phyloP scores from a whole-genome alignment of 2,113 vertebrate species.

The Accipiter virgatus region DNA sequence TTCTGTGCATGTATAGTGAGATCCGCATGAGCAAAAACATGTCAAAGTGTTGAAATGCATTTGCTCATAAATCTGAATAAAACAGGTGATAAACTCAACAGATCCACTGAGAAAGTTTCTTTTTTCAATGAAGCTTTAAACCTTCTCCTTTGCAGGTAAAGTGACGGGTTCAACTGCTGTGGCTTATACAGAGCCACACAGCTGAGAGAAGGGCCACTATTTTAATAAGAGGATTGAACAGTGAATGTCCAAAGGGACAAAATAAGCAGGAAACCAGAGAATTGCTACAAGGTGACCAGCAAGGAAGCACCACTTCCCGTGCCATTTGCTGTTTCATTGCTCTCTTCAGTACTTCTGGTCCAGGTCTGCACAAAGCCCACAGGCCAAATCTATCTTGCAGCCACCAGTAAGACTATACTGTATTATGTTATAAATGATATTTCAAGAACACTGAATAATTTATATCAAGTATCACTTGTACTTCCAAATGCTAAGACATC shows the following conservation, averaged over 20 bases:
- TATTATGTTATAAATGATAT: conserved; percentile 48
- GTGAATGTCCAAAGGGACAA: not conserved
- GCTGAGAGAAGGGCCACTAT: not conserved
- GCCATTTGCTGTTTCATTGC: not conserved
- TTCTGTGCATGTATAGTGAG: not conserved
- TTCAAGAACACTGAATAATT: conserved; percentile 65
- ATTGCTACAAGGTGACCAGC: not conserved
- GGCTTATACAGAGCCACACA: not conserved
- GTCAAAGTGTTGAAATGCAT: not conserved
- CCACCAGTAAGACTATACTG: not conserved
- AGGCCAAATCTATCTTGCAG: not conserved
- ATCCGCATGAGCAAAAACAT: not conserved
- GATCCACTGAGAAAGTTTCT: not conserved
- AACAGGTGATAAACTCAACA: not conserved
- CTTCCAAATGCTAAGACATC: conserved; percentile 57
- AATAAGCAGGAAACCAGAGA: not conserved
- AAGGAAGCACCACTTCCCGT: not conserved
- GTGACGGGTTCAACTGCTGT: not conserved
- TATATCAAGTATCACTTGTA: conserved; percentile 52
- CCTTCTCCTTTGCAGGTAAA: not conserved
- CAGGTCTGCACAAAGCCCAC: not conserved
- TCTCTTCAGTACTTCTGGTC: not conserved
- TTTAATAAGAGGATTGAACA: not conserved
- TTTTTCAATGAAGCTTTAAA: not conserved
- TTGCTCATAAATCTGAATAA: not conserved